Evolutionary conservation across 1,140 invertebrate species (phyloP).

Genomic region (Pogonognathellus flavescens): DNA sequence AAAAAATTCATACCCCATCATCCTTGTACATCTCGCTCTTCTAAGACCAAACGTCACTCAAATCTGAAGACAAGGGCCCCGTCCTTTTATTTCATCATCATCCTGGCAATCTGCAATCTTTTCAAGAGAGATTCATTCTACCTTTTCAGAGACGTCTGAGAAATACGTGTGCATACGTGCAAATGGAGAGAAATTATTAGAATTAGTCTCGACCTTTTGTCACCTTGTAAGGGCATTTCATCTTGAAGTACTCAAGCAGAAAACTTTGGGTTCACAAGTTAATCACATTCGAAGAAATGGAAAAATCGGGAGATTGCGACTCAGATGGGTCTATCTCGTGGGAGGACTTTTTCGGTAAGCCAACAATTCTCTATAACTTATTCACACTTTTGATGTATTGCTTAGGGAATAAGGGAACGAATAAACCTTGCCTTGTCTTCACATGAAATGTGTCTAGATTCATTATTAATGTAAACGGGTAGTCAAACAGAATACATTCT

Average conservation of each 20-base stretch:
- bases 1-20: too few species aligned
- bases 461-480: background rate
- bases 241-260: background rate
- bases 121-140: too few species aligned
- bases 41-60: too few species aligned
- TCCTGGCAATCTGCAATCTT: too few species aligned
- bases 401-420: constrained; percentile 28
- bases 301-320: constrained; percentile 68
- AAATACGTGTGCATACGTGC: background rate
- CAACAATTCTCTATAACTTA: constrained; percentile 55
- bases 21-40: too few species aligned
- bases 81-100: too few species aligned
- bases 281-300: constrained; percentile 53
- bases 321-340: constrained; percentile 73
- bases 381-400: constrained; percentile 49
- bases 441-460: constrained; percentile 17
- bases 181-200: constrained; percentile 29
- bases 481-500: too few species aligned
- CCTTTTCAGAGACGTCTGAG: background rate
- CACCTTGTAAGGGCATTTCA: background rate
- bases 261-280: constrained; percentile 24
- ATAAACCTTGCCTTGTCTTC: constrained; percentile 16
- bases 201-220: background rate
- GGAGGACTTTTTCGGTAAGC: constrained; percentile 74
- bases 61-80: too few species aligned